phyloP scores from a whole-genome alignment of 2,113 vertebrate species.

The Hiodon tergisus region DNA sequence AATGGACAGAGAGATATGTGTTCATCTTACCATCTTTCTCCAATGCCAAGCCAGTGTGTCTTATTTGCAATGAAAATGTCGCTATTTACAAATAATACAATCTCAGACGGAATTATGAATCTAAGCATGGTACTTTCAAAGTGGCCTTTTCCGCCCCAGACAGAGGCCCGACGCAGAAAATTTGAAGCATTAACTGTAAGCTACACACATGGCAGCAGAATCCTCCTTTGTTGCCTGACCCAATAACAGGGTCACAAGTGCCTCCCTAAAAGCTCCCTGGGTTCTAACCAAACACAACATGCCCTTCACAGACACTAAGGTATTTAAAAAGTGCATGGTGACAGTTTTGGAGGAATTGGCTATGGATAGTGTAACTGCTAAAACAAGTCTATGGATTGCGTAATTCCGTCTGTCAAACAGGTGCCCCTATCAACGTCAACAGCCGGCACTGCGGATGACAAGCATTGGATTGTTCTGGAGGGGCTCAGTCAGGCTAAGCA shows the following conservation, averaged over 20 bases:
- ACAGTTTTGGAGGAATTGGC: background rate
- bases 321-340: too few relatives aligned
- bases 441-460: background rate
- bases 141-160: background rate
- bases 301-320: too few relatives aligned
- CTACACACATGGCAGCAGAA: background rate
- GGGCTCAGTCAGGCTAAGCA: background rate
- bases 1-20: slow-evolving; percentile 13
- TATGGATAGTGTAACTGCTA: background rate
- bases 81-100: slow-evolving; percentile 15
- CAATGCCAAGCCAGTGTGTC: background rate
- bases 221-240: background rate
- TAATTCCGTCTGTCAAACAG: background rate
- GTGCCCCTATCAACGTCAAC: background rate
- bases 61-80: slow-evolving; percentile 24
- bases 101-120: slow-evolving; percentile 8
- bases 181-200: background rate
- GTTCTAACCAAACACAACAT: background rate
- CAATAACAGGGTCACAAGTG: background rate
- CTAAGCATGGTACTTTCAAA: slow-evolving; percentile 14
- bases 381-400: background rate
- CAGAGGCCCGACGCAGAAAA: slow-evolving; percentile 14
- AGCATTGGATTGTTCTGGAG: too few relatives aligned
- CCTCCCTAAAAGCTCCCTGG: background rate
- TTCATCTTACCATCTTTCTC: slow-evolving; percentile 13